phyloP scores from a whole-genome alignment of 2,113 vertebrate species.

The Oreochromis tanganicae region DNA sequence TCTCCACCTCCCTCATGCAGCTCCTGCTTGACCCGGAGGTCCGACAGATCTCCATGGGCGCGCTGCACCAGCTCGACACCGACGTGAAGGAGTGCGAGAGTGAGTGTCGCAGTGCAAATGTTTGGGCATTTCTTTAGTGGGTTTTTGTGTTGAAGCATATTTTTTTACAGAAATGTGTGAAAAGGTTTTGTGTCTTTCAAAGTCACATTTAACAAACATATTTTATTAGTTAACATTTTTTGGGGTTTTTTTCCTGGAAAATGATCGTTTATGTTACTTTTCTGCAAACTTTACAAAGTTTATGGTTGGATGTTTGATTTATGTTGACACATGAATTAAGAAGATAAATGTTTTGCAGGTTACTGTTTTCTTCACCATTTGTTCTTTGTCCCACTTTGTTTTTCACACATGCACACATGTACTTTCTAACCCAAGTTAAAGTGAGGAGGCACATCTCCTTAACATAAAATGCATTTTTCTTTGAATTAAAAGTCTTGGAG shows the following conservation, averaged over 20 bases:
- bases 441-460: neutral
- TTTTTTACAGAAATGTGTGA: neutral
- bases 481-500: neutral
- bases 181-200: neutral
- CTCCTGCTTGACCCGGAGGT: constrained; percentile 89
- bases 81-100: constrained; percentile 94
- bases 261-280: neutral
- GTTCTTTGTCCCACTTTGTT: neutral
- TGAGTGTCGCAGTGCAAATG: constrained; percentile 66
- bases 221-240: neutral
- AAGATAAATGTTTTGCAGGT: neutral
- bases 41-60: constrained; percentile 88
- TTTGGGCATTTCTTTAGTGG: neutral
- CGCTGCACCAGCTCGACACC: constrained; percentile 89
- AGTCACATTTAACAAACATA: no score
- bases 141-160: neutral
- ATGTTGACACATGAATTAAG: neutral
- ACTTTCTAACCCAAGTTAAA: neutral
- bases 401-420: neutral
- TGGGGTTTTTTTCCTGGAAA: neutral
- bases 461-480: neutral
- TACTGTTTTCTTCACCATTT: neutral
- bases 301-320: neutral
- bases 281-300: neutral
- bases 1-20: constrained; percentile 90